phyloP scores from a whole-genome alignment of 2,888 invertebrate species.

The Mamestra brassicae region DNA sequence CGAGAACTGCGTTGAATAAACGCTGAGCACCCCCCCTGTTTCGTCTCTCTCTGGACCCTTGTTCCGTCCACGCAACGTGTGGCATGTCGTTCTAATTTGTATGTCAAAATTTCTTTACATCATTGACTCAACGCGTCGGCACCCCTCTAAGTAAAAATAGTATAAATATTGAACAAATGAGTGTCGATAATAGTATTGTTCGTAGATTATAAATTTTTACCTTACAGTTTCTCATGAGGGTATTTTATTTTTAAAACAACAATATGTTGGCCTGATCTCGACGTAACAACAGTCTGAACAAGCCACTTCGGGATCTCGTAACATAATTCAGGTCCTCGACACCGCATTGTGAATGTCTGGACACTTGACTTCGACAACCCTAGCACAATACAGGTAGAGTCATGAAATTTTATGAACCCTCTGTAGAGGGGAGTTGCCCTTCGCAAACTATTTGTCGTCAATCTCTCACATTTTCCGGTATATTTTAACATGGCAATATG shows the following conservation, averaged over 20 bases:
- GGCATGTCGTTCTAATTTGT: no score
- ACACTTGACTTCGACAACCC: constrained; percentile 50
- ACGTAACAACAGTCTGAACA: constrained; percentile 18
- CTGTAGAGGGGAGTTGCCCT: constrained; percentile 32
- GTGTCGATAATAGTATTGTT: neutral
- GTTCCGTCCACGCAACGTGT: no score
- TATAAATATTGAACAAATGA: neutral
- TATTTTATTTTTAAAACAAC: constrained; percentile 10
- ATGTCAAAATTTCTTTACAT: no score
- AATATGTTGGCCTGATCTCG: neutral
- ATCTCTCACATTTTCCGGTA: constrained; percentile 33
- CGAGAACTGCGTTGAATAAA: no score
- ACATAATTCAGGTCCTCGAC: constrained; percentile 17
- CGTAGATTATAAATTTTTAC: neutral
- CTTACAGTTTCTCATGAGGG: neutral
- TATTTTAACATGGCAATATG: constrained; percentile 51
- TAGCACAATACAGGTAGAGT: constrained; percentile 35
- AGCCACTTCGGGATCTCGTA: constrained; percentile 20
- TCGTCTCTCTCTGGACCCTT: no score
- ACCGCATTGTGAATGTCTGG: constrained; percentile 21
- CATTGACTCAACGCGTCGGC: no score
- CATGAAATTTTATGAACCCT: constrained; percentile 61
- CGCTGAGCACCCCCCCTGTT: no score
- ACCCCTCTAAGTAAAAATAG: no score
- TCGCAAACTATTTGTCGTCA: constrained; percentile 55